Evolutionary conservation across 2,113 vertebrate genomes (phyloP).

Genomic region (Athene noctua): DNA sequence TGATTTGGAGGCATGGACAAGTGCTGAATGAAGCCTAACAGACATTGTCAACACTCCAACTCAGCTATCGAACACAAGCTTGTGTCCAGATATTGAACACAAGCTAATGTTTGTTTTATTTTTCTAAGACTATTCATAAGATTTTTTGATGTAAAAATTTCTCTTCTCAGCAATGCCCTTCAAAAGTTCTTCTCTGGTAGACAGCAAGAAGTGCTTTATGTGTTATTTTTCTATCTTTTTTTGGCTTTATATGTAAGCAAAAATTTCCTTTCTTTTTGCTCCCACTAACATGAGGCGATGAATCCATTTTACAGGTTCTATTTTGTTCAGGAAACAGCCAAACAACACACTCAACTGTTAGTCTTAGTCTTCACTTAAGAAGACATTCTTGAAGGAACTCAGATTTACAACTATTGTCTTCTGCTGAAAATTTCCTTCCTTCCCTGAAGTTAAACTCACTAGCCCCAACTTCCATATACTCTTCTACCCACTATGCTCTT

Average conservation of each 20-base stretch:
- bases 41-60: background rate
- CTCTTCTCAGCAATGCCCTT: background rate
- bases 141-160: background rate
- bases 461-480: background rate
- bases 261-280: background rate
- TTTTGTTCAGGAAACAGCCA: background rate
- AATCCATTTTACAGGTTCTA: background rate
- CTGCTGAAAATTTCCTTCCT: background rate
- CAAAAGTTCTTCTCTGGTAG: background rate
- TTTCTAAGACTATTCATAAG: background rate
- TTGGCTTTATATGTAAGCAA: background rate
- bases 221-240: background rate
- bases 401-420: background rate
- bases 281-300: background rate
- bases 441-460: background rate
- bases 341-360: background rate
- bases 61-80: background rate
- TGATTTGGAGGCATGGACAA: background rate
- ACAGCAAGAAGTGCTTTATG: background rate
- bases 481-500: background rate
- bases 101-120: background rate
- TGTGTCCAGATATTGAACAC: background rate
- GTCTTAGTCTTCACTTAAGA: background rate
- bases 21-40: background rate
- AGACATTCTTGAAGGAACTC: background rate